Evolutionary conservation across 2,888 invertebrate genomes (phyloP).

Genomic region (Anorthoa munda): DNA sequence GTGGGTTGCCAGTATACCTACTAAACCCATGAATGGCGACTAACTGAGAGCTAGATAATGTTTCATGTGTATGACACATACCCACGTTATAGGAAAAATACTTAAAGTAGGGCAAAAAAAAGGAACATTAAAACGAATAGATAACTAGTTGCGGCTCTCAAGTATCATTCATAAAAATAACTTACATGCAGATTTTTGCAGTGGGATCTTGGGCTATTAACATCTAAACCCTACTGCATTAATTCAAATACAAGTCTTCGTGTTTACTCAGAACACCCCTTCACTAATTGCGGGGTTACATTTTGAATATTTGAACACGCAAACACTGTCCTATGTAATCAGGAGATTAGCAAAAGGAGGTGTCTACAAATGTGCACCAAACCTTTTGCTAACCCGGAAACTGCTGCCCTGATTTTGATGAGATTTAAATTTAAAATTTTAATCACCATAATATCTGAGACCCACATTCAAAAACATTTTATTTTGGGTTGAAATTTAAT

Average conservation of each 20-base stretch:
- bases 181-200: too few relatives aligned
- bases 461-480: not conserved
- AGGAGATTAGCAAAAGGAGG: slow-evolving; percentile 56
- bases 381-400: slow-evolving; percentile 43
- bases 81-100: too few relatives aligned
- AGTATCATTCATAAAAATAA: too few relatives aligned
- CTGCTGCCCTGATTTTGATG: slow-evolving; percentile 37
- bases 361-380: slow-evolving; percentile 42
- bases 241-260: slow-evolving; percentile 73
- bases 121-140: too few relatives aligned
- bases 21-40: too few relatives aligned
- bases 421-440: slow-evolving; percentile 50
- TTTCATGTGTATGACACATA: too few relatives aligned
- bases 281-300: slow-evolving; percentile 74
- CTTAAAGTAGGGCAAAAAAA: too few relatives aligned
- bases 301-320: slow-evolving; percentile 65
- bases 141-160: too few relatives aligned
- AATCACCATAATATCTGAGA: not conserved
- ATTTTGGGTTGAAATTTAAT: slow-evolving; percentile 13
- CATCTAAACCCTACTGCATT: slow-evolving; percentile 60
- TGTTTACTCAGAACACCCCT: slow-evolving; percentile 70
- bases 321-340: slow-evolving; percentile 63
- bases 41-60: too few relatives aligned
- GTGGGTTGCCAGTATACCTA: too few relatives aligned
- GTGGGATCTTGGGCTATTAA: too few relatives aligned